Evolutionary conservation across 1,140 invertebrate genomes (phyloP), one percentile per base, ranked within the genome.

Genomic region (Tachypleus tridentatus): DNA sequence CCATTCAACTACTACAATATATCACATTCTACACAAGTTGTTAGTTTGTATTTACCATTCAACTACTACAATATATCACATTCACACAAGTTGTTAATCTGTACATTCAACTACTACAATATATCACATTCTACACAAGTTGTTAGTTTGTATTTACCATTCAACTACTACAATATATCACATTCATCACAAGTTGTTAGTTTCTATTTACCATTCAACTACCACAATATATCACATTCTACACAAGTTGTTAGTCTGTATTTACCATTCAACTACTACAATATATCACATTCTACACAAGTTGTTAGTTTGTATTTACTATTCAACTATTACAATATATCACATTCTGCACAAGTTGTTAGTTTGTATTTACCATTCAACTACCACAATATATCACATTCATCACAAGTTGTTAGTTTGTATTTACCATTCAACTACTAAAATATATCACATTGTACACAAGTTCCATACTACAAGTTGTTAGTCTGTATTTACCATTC

Each of bases 1-100:
- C 53, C 53, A 54, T 54, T 8, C 53, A 7, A 51, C 51, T 3
- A 64, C 29, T 6, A 8, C 58, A 66, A 56, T 51, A 65, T 7
- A 57, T n/a, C 49, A 9, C 47, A n/a, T 8, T 54, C 7, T 1
- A 1, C 7, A n/a, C n/a, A 54, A 3, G n/a, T 54, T n/a, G n/a
- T 8, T 54, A 54, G 53, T n/a, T 54, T 54, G 0, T 54, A n/a
- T 29, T 29, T 29, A 29, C 2, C 2, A 29, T 1, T 29, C 29
- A 29, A 2, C 29, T 29, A 29, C 0, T 2, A 29, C 2, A 29
- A 29, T 29, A 29, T 29, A 29, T 29, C 29, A n/a, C n/a, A n/a
- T n/a, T n/a, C n/a, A n/a, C n/a, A n/a, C n/a, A n/a, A n/a, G n/a
- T n/a, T n/a, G 7, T 54, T 54, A 7, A 3, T n/a, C 53, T 1